A percentile compares a stretch with the other conserved stretches of the same genome.
These are phyloP conservation scores for Achatina immaculata DNA, from an alignment of 1,140 invertebrate genomes.

Conservation along the genomic window DNA sequence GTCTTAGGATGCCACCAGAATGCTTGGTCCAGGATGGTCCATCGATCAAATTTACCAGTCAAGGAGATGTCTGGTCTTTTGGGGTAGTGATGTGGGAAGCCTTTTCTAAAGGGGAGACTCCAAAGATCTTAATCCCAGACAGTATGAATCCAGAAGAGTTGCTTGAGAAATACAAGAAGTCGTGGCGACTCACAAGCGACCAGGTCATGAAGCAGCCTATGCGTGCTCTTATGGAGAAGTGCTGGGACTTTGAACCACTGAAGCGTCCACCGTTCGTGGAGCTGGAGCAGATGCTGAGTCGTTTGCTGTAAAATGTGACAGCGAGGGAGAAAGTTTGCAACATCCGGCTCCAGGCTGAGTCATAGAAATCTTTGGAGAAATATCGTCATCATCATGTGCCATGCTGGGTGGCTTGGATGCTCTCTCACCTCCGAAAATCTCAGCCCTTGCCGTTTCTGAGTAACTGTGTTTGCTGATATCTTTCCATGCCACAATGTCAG, in stretches of 20 bases:
- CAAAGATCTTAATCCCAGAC: not conserved
- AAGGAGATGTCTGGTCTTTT: constrained; percentile 83
- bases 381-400: too few relatives aligned
- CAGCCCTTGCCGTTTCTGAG: too few relatives aligned
- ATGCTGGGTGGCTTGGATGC: too few relatives aligned
- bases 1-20: constrained; percentile 83
- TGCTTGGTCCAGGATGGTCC: constrained; percentile 83
- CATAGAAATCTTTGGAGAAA: too few relatives aligned
- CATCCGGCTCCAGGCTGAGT: too few relatives aligned
- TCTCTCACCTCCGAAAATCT: too few relatives aligned
- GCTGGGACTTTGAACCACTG: constrained; percentile 90
- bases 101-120: constrained; percentile 4
- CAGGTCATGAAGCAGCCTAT: not conserved
- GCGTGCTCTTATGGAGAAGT: constrained; percentile 86
- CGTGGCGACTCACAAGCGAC: not conserved
- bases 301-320: not conserved
- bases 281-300: not conserved
- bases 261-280: constrained; percentile 77
- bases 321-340: too few relatives aligned
- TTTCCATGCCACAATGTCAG: too few relatives aligned
- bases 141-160: not conserved
- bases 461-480: too few relatives aligned
- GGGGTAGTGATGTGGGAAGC: constrained; percentile 24
- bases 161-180: not conserved
- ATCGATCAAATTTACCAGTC: constrained; percentile 86